A percentile compares a stretch with the other conserved stretches of the same genome.
phyloP scores from a whole-genome alignment of 2,888 invertebrate genomes.

The Oscheius sp. region DNA sequence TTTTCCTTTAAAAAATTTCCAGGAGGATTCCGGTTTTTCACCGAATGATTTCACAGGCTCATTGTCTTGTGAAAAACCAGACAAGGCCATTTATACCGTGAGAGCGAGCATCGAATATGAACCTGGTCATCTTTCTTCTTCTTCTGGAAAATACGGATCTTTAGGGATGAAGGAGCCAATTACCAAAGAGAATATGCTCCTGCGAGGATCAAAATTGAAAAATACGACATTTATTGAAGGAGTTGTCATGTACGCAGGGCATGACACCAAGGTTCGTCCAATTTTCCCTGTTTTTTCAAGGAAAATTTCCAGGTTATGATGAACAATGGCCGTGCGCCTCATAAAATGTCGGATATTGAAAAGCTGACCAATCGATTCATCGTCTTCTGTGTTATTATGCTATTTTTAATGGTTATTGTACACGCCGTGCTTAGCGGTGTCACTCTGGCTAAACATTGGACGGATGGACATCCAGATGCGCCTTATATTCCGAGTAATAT shows the following conservation, averaged over 20 bases:
- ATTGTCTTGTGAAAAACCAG: conserved; percentile 92
- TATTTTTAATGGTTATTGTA: conserved; percentile 80
- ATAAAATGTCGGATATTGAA: conserved; percentile 83
- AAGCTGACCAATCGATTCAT: conserved; percentile 84
- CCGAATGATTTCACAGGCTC: conserved; percentile 80
- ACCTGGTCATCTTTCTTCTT: conserved; percentile 70
- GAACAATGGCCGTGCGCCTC: conserved; percentile 91
- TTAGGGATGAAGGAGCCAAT: conserved; percentile 9
- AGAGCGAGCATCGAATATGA: conserved; percentile 79
- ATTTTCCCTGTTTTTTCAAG: neutral
- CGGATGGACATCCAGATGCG: conserved; percentile 1
- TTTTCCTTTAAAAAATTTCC: conserved; percentile 10
- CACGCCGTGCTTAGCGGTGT: conserved; percentile 79
- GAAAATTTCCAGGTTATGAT: conserved; percentile 81
- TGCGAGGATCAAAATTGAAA: conserved; percentile 92
- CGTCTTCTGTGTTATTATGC: conserved; percentile 84
- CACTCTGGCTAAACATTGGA: conserved; percentile 13
- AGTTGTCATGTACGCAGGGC: conserved; percentile 94
- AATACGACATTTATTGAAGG: conserved; percentile 97
- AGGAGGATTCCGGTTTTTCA: conserved; percentile 56
- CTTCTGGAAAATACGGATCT: neutral
- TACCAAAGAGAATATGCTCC: conserved; percentile 88
- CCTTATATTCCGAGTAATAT: conserved; percentile 24
- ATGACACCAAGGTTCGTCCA: conserved; percentile 87
- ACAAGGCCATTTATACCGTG: conserved; percentile 94